phyloP scores from a whole-genome alignment of 2,888 invertebrate species.

The Xestia c-nigrum region DNA sequence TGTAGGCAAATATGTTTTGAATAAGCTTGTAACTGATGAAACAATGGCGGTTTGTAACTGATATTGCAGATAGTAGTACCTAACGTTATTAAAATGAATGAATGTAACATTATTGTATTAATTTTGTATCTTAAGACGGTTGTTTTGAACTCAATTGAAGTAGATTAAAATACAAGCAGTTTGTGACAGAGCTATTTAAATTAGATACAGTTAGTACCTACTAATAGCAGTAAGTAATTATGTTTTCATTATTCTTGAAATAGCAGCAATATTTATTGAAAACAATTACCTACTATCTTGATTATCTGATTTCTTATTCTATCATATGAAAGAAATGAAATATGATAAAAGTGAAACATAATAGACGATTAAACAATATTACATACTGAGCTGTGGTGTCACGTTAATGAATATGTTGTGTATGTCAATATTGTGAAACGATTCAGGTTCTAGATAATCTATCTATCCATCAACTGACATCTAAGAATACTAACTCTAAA shows the following conservation, averaged over 20 bases:
- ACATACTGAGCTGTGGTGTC: neutral
- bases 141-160: conserved; percentile 11
- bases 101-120: conserved; percentile 16
- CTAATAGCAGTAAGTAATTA: neutral
- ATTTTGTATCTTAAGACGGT: conserved; percentile 6
- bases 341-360: neutral
- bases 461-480: neutral
- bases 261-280: neutral
- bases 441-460: neutral
- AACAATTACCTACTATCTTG: neutral
- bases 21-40: conserved; percentile 33
- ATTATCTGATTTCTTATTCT: too few species aligned
- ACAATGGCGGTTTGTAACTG: conserved; percentile 33
- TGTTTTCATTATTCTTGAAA: neutral
- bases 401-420: too few species aligned
- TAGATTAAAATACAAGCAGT: neutral
- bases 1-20: conserved; percentile 36
- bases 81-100: conserved; percentile 20
- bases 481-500: neutral
- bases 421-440: neutral
- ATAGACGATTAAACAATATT: neutral
- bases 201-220: neutral
- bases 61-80: conserved; percentile 6
- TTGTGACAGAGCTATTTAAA: neutral
- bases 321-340: too few species aligned